Evolutionary conservation across 2,113 vertebrate species (phyloP).

Genomic region (Cygnus buccinator): DNA sequence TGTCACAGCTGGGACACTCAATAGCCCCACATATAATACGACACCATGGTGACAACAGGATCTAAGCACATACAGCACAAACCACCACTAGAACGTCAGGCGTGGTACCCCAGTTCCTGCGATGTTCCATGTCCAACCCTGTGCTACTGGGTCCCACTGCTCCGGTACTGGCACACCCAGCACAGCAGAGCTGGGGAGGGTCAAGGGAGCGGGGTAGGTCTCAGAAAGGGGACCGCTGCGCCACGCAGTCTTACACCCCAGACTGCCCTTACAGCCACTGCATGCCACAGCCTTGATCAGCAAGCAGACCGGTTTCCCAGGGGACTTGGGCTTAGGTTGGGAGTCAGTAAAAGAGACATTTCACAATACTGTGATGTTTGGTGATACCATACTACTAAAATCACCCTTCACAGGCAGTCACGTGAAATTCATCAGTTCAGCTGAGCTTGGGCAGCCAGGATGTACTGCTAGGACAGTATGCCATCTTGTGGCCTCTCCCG

Average conservation of each 20-base stretch:
- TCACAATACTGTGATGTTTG: background rate
- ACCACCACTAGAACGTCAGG: background rate
- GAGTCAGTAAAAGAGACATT: background rate
- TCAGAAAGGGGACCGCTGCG: background rate
- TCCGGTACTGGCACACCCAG: background rate
- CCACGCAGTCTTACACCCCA: background rate
- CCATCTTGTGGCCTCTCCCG: background rate
- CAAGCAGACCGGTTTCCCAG: background rate
- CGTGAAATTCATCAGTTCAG: accelerated
- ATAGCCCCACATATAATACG: background rate
- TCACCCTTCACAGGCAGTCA: background rate
- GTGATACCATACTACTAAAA: background rate
- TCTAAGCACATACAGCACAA: accelerated
- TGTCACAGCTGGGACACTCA: accelerated
- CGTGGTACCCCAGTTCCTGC: background rate
- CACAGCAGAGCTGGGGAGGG: background rate
- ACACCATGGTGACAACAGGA: accelerated
- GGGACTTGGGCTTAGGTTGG: background rate
- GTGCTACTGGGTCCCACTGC: background rate
- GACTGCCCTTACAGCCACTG: background rate
- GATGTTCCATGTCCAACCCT: too few species aligned
- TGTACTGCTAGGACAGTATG: background rate
- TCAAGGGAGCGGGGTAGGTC: background rate
- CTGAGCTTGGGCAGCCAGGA: background rate
- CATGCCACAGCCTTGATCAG: accelerated